A percentile compares a stretch with the other conserved stretches of the same genome.
phyloP scores from a whole-genome alignment of 2,888 invertebrate species.

The Penaeus monodon region DNA sequence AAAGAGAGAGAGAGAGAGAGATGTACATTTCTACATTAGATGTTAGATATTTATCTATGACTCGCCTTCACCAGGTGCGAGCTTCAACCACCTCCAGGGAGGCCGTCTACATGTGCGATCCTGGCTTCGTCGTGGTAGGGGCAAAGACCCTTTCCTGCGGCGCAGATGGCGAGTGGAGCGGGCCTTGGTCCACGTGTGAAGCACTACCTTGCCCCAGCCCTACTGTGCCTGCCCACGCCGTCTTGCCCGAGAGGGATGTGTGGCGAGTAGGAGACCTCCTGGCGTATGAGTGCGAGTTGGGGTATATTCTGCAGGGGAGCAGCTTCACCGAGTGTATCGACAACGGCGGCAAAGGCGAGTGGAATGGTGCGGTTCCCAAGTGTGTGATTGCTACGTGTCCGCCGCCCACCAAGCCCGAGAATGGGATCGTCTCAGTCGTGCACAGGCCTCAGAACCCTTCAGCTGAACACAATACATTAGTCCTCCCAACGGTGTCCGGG shows the following conservation, averaged over 20 bases:
- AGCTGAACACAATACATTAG: neutral
- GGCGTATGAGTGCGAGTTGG: slow-evolving; percentile 53
- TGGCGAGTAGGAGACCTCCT: slow-evolving; percentile 58
- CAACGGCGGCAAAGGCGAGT: slow-evolving; percentile 68
- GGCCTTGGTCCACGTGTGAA: slow-evolving; percentile 53
- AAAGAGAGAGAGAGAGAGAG: no score
- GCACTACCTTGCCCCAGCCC: slow-evolving; percentile 54
- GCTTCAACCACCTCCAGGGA: slow-evolving; percentile 48
- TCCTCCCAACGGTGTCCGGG: neutral
- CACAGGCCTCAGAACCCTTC: slow-evolving; percentile 1
- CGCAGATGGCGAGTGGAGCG: slow-evolving; percentile 54
- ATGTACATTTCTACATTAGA: no score
- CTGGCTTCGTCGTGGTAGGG: slow-evolving; percentile 58
- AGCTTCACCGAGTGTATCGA: slow-evolving; percentile 27
- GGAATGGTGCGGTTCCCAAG: slow-evolving; percentile 67
- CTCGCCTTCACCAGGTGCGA: slow-evolving; percentile 38
- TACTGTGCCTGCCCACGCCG: slow-evolving; percentile 37
- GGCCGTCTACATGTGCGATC: slow-evolving; percentile 58
- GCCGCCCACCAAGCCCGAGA: slow-evolving; percentile 22
- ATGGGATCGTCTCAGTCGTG: slow-evolving; percentile 28
- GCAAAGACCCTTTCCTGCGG: slow-evolving; percentile 48
- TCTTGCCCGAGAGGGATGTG: slow-evolving; percentile 38
- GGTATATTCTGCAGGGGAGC: slow-evolving; percentile 39
- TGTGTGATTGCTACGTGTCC: slow-evolving; percentile 66
- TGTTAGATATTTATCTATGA: no score